phyloP scores from a whole-genome alignment of 2,113 vertebrate species.

The Dryoscopus gambensis region DNA sequence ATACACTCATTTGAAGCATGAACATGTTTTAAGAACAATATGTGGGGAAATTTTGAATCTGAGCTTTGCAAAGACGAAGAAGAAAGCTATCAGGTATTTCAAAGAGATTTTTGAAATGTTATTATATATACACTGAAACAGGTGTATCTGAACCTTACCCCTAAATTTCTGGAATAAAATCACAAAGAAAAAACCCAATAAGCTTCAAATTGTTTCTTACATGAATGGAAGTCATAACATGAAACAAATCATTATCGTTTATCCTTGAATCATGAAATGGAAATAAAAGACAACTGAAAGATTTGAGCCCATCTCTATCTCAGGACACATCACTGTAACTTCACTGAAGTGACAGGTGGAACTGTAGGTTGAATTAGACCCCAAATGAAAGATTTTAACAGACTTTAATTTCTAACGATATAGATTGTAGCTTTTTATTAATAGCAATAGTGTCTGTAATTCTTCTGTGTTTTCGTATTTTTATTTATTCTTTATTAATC shows the following conservation, averaged over 20 bases:
- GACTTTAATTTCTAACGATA: neutral
- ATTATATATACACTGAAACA: neutral
- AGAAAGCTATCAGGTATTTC: neutral
- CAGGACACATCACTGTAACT: neutral
- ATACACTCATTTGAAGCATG: neutral
- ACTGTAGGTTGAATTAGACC: neutral
- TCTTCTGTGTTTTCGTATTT: neutral
- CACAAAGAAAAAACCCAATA: neutral
- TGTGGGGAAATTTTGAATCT: neutral
- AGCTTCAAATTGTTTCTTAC: neutral
- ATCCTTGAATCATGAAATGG: neutral
- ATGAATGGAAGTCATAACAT: neutral
- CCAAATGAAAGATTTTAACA: neutral
- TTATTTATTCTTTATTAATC: neutral
- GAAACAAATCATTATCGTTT: neutral
- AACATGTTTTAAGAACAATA: neutral
- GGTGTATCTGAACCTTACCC: neutral
- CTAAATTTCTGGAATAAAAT: neutral
- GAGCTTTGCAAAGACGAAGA: neutral
- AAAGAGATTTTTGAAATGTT: neutral
- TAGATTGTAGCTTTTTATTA: neutral
- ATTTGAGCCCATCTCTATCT: neutral
- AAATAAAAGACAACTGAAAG: neutral
- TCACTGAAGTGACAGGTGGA: neutral
- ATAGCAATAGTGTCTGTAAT: neutral